Conservation (phyloP, 2,113 vertebrate genomes). For the Spermophilus dauricus region DNA sequence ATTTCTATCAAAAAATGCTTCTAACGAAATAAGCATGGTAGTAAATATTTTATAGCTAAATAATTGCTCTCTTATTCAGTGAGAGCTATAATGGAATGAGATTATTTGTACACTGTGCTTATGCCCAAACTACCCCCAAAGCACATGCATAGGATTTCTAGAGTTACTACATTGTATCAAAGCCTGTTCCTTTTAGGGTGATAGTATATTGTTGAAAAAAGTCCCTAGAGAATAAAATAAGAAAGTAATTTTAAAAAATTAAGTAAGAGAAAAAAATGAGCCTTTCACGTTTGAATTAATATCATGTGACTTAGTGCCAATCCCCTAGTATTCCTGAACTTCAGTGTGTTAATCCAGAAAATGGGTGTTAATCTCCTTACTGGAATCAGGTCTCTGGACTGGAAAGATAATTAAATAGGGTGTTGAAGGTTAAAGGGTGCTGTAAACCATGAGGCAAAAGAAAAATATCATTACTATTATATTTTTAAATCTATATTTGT, state of each 20-base stretch:
- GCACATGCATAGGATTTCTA: background rate
- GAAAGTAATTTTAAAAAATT: background rate
- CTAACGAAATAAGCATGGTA: background rate
- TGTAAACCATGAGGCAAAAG: background rate
- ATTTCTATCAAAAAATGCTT: constrained; percentile 64
- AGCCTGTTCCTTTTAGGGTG: background rate
- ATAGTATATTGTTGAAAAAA: background rate
- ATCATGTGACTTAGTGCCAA: background rate
- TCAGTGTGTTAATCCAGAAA: background rate
- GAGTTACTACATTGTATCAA: background rate
- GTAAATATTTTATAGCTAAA: background rate
- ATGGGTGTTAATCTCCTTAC: background rate
- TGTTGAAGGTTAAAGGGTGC: background rate
- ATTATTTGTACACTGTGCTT: background rate
- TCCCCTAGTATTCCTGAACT: background rate
- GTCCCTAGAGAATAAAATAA: background rate
- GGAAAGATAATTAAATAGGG: background rate
- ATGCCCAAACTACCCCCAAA: rapidly evolving
- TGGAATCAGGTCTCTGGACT: background rate
- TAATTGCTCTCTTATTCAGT: background rate
- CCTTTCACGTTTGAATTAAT: background rate
- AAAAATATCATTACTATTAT: background rate
- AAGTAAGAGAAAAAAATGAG: background rate
- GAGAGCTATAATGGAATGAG: background rate
- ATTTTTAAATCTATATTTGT: background rate